phyloP scores from a whole-genome alignment of 2,888 invertebrate genomes.

The Drosophila putrida region DNA sequence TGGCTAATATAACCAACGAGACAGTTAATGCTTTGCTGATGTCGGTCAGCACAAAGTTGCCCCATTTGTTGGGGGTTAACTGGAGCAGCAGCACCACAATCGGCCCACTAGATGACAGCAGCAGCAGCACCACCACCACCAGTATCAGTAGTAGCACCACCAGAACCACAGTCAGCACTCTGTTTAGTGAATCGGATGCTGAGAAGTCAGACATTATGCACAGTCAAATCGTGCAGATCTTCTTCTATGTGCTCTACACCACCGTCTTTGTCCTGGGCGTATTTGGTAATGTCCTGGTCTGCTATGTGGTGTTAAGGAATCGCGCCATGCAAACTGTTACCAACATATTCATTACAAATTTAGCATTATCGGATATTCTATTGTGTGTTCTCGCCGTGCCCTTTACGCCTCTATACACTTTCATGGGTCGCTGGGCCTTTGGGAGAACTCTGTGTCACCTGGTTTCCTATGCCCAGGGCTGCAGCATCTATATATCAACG shows the following conservation, averaged over 20 bases:
- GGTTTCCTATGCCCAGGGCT: constrained; percentile 95
- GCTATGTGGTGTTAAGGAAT: constrained; percentile 96
- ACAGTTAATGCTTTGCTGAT: constrained; percentile 50
- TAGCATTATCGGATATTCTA: constrained; percentile 97
- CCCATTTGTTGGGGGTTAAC: constrained; percentile 47
- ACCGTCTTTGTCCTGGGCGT: constrained; percentile 92
- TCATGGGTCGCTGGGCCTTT: constrained; percentile 96
- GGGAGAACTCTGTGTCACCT: constrained; percentile 96
- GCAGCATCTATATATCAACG: constrained; percentile 98
- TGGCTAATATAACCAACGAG: constrained; percentile 61
- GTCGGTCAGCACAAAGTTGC: constrained; percentile 57
- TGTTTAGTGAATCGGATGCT: constrained; percentile 10
- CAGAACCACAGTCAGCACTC: constrained; percentile 8
- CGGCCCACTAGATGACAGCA: constrained; percentile 12
- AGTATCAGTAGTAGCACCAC: background rate
- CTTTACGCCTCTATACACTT: constrained; percentile 97
- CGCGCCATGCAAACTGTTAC: constrained; percentile 99
- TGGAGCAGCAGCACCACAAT: constrained; percentile 52
- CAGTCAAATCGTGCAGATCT: constrained; percentile 82
- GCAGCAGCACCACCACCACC: background rate
- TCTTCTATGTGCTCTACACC: constrained; percentile 83
- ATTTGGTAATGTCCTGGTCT: constrained; percentile 95
- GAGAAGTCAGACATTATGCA: constrained; percentile 73
- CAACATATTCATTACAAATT: constrained; percentile 98
- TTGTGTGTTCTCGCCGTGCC: constrained; percentile 97